A percentile compares a stretch with the other conserved stretches of the same genome.
These are phyloP conservation scores for Ictalurus punctatus DNA, from an alignment of 2,113 vertebrate species.

Conservation along the genomic window DNA sequence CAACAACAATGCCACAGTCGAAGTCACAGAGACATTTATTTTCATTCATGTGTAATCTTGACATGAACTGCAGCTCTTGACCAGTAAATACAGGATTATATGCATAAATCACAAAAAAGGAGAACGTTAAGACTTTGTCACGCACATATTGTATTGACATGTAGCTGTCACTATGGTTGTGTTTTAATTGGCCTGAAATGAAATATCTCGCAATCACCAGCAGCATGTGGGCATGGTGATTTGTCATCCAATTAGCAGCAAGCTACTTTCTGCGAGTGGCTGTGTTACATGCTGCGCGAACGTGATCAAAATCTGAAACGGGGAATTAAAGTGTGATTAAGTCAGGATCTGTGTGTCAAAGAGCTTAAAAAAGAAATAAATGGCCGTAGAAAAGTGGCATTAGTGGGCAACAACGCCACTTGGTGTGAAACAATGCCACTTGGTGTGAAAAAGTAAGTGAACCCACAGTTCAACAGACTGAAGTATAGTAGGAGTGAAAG, in stretches of 20 bases:
- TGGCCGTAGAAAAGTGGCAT: background rate
- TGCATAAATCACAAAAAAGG: background rate
- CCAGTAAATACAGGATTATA: background rate
- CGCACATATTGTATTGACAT: too few species aligned
- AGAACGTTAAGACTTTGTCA: background rate
- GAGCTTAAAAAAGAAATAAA: background rate
- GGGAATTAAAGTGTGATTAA: background rate
- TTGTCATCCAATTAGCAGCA: constrained; percentile 1
- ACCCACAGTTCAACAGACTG: background rate
- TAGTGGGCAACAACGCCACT: background rate
- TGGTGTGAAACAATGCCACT: background rate
- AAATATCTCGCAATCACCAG: background rate
- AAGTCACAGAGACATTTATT: background rate
- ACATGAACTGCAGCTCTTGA: background rate
- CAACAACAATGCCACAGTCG: background rate
- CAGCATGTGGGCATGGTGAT: background rate
- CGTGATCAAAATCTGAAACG: background rate
- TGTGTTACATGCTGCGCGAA: background rate
- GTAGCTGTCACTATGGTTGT: too few species aligned
- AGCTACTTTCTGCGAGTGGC: background rate
- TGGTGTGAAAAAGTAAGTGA: background rate
- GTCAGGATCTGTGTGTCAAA: background rate
- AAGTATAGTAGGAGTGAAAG: background rate
- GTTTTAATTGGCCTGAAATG: background rate
- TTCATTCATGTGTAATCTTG: background rate